Evolutionary conservation across 2,113 vertebrate genomes (phyloP).

Genomic region (Orientallactaga bullata): DNA sequence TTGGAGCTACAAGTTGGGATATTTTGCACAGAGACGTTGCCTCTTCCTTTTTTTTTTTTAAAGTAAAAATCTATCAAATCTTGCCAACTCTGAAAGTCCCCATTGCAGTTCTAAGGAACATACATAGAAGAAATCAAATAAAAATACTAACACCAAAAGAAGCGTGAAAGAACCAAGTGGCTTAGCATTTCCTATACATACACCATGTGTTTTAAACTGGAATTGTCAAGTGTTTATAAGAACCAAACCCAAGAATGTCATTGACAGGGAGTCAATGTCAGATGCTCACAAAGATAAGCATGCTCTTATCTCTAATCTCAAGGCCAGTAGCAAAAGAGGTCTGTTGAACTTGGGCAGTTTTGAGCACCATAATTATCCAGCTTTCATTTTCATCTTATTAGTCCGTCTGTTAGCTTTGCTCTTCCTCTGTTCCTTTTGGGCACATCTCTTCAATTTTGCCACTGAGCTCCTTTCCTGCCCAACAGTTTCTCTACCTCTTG

Average conservation of each 20-base stretch:
- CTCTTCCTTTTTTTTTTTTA: background rate
- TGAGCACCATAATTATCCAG: background rate
- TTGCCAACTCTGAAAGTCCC: conserved; percentile 19
- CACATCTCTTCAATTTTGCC: accelerated
- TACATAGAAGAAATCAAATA: background rate
- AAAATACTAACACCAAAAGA: conserved; percentile 2
- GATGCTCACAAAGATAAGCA: background rate
- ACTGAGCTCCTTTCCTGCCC: background rate
- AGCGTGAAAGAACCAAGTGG: background rate
- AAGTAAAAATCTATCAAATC: background rate
- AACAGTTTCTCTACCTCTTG: background rate
- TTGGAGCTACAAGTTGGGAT: no score
- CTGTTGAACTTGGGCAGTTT: background rate
- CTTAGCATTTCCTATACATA: background rate
- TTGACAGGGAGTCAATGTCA: background rate
- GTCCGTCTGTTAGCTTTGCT: background rate
- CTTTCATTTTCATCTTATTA: background rate
- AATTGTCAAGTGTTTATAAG: background rate
- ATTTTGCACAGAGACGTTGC: no score
- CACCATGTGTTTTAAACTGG: background rate
- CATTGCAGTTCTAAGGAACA: background rate
- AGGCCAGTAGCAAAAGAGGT: background rate
- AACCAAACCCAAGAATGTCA: background rate
- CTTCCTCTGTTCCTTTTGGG: background rate
- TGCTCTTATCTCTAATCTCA: conserved; percentile 5